A percentile compares a stretch with the other conserved stretches of the same genome.
Conservation (phyloP, 2,113 vertebrate genomes). For the Chitala chitala region DNA sequence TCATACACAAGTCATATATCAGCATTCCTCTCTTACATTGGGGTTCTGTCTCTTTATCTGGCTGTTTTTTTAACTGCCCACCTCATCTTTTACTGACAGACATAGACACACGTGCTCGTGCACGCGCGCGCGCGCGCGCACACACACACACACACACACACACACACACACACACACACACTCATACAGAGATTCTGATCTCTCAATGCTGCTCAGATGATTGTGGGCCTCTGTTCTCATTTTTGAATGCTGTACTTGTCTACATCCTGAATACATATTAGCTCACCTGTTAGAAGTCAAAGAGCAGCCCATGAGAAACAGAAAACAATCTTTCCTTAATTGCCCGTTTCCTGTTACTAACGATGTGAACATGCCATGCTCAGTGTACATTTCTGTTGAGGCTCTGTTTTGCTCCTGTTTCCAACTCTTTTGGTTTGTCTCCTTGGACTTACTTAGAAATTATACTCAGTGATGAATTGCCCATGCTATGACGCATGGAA, state of each 20-base stretch:
- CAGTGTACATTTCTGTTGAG: conserved; percentile 69
- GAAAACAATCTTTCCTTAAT: conserved; percentile 63
- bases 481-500: conserved; percentile 67
- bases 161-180: conserved; percentile 17
- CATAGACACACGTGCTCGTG: no score
- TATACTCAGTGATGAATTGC: conserved; percentile 74
- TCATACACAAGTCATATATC: no score
- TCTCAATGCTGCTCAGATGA: not conserved
- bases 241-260: conserved; percentile 52
- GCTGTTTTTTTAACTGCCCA: no score
- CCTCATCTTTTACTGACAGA: no score
- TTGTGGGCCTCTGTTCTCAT: conserved; percentile 36
- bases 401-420: conserved; percentile 65
- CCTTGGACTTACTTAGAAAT: conserved; percentile 69
- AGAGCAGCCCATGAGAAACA: conserved; percentile 53
- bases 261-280: conserved; percentile 54
- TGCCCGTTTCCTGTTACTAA: conserved; percentile 68
- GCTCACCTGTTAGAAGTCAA: conserved; percentile 53
- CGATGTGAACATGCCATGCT: conserved; percentile 59
- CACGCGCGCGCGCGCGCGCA: no score
- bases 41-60: no score
- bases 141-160: no score
- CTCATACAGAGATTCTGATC: conserved; percentile 40
- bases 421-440: conserved; percentile 77
- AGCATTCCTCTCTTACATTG: no score